phyloP scores from a whole-genome alignment of 2,888 invertebrate species.

The Calameuta idolon region DNA sequence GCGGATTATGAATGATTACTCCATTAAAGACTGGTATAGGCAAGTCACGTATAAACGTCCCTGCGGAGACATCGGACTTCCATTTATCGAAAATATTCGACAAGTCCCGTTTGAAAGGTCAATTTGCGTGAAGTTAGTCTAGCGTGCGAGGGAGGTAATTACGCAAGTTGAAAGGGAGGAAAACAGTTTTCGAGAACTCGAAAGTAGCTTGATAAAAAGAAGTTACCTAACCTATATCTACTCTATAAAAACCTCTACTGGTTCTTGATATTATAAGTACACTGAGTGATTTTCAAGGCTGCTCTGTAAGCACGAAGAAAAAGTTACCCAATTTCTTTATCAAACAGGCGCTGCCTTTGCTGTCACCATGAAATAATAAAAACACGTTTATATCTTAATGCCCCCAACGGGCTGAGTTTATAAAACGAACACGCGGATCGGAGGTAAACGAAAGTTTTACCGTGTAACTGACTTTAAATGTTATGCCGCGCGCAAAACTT shows the following conservation, averaged over 20 bases:
- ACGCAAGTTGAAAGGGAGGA: neutral
- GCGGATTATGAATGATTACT: neutral
- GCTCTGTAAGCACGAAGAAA: neutral
- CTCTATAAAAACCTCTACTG: neutral
- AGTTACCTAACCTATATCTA: neutral
- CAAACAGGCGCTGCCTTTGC: neutral
- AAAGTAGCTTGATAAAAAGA: neutral
- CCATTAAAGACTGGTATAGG: neutral
- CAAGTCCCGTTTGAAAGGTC: neutral
- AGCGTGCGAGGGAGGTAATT: neutral
- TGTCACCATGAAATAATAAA: neutral
- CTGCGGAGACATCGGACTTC: neutral
- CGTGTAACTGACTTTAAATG: neutral
- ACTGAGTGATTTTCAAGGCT: neutral
- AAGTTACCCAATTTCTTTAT: neutral
- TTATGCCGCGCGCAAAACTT: neutral
- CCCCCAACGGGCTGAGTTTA: neutral
- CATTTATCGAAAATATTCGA: neutral
- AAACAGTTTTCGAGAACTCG: neutral
- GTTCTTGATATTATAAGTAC: neutral
- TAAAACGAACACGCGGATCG: neutral
- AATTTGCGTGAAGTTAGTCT: neutral
- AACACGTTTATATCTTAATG: neutral
- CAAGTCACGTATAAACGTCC: neutral
- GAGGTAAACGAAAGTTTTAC: constrained; percentile 3